Conservation (phyloP, 2,888 invertebrate species). For the Xylota sylvarum region DNA sequence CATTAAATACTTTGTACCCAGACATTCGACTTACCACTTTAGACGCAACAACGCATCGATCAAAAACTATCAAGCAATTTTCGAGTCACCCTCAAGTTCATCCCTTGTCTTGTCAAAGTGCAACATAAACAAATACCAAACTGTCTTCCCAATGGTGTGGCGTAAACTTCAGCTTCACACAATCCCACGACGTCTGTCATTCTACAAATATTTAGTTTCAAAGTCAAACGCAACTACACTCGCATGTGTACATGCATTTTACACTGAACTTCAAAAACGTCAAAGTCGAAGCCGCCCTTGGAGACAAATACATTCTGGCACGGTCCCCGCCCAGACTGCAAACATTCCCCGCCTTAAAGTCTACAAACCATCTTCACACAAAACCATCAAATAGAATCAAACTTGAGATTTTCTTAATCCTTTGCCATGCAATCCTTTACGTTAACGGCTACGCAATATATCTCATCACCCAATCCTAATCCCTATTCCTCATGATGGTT, state of each 20-base stretch:
- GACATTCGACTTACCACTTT: too few species aligned
- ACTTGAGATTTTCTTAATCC: conserved; percentile 62
- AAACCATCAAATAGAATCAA: conserved; percentile 42
- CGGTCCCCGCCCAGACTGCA: background rate
- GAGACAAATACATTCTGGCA: background rate
- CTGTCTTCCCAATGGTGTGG: too few species aligned
- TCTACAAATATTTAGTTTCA: conserved; percentile 49
- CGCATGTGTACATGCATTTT: background rate
- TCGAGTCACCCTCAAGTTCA: too few species aligned
- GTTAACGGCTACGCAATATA: conserved; percentile 23
- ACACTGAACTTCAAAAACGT: conserved; percentile 57
- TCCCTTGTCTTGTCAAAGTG: background rate
- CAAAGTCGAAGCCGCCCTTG: conserved; percentile 50
- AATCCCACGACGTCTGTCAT: conserved; percentile 7
- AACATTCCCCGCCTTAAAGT: conserved; percentile 8
- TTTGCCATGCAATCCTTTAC: conserved; percentile 5
- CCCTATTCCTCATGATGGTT: conserved; percentile 27
- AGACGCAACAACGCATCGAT: too few species aligned
- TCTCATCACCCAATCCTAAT: conserved; percentile 43
- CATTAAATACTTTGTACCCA: too few species aligned
- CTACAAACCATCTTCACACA: conserved; percentile 23
- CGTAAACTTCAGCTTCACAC: background rate
- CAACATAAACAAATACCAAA: too few species aligned
- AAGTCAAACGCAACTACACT: conserved; percentile 50
- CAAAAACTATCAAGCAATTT: too few species aligned